Evolutionary conservation across 2,113 vertebrate species (phyloP).

Genomic region (Nyctereutes procyonoides): DNA sequence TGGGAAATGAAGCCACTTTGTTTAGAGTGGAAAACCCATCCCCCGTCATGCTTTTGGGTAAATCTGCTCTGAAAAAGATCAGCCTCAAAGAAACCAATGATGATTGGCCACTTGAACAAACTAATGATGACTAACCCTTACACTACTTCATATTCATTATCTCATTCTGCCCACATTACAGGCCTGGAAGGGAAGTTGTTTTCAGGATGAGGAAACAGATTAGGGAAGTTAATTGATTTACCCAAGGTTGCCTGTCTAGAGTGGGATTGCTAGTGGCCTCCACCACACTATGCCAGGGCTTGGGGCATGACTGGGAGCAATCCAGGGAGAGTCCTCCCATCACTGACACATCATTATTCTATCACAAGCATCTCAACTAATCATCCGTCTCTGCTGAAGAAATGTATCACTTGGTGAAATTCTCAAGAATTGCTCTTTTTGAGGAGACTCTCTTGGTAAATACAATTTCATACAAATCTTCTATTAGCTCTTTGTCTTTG

Average conservation of each 20-base stretch:
- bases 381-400: background rate
- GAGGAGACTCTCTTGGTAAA: conserved; percentile 32
- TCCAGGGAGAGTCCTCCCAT: background rate
- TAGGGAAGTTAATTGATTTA: background rate
- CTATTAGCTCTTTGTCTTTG: background rate
- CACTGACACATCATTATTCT: background rate
- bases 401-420: conserved; percentile 27
- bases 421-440: conserved; percentile 23
- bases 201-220: conserved; percentile 55
- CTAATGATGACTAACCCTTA: background rate
- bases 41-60: background rate
- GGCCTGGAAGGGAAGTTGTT: conserved; percentile 45
- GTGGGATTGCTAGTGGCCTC: background rate
- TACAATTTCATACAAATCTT: conserved; percentile 32
- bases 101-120: background rate
- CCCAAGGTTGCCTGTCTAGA: background rate
- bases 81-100: background rate
- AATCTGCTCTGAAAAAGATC: background rate
- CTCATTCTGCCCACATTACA: background rate
- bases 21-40: background rate
- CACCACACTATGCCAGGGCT: background rate
- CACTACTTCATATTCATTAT: background rate
- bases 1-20: background rate
- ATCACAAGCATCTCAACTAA: background rate
- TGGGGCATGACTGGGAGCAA: background rate